Evolutionary conservation across 2,797 vertebrate species (phyloP).

Genomic region (Petrocephalus sullivani): DNA sequence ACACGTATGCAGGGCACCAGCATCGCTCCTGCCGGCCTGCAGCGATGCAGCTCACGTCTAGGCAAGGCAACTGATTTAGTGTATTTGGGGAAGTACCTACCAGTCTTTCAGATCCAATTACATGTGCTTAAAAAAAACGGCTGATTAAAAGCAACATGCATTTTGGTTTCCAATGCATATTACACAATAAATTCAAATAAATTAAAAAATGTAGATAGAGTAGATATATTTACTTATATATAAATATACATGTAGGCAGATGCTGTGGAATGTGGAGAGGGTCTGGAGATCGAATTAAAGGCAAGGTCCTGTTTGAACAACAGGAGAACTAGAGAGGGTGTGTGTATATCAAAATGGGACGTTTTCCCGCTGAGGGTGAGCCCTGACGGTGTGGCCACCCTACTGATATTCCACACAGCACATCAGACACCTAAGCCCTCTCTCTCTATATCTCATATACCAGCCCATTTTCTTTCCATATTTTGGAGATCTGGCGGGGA

Average conservation of each 20-base stretch:
- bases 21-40: background rate
- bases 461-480: conserved; percentile 32
- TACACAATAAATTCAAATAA: conserved; percentile 26
- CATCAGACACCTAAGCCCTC: conserved; percentile 23
- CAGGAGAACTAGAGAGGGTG: conserved; percentile 11
- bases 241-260: conserved; percentile 21
- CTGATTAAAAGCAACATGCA: conserved; percentile 11
- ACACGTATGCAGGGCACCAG: background rate
- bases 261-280: conserved; percentile 58
- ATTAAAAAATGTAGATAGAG: conserved; percentile 22
- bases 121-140: conserved; percentile 5
- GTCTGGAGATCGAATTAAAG: conserved; percentile 31
- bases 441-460: background rate
- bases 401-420: conserved; percentile 18
- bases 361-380: conserved; percentile 30
- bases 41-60: background rate
- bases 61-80: conserved; percentile 5
- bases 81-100: background rate
- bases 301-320: background rate
- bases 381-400: conserved; percentile 17
- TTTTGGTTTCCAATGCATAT: conserved; percentile 14
- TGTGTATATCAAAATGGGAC: conserved; percentile 11
- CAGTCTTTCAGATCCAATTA: conserved; percentile 6
- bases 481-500: conserved; percentile 15
- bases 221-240: conserved; percentile 22